These are phyloP conservation scores for Dinocampus coccinellae DNA, from an alignment of 2,888 invertebrate genomes.

Conservation along the genomic window DNA sequence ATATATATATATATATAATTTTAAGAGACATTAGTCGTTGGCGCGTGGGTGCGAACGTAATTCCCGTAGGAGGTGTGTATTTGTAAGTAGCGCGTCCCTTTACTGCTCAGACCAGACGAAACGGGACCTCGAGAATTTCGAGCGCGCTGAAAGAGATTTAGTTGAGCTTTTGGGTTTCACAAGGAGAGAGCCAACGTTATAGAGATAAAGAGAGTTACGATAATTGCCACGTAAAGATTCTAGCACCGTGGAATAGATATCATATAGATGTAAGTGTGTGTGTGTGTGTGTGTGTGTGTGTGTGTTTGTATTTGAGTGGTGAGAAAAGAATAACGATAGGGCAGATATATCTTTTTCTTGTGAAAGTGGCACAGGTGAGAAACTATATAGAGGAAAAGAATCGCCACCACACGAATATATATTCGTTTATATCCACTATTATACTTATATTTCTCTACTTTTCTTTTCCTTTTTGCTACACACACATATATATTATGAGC, in stretches of 20 bases:
- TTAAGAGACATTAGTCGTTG: slow-evolving; percentile 41
- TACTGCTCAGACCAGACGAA: background rate
- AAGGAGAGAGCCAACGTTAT: slow-evolving; percentile 10
- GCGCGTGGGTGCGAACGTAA: slow-evolving; percentile 45
- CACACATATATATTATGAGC: background rate
- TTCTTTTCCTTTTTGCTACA: too few relatives aligned
- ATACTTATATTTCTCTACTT: background rate
- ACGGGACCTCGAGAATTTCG: slow-evolving; percentile 6
- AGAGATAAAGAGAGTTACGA: slow-evolving; percentile 61
- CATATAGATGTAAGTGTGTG: background rate
- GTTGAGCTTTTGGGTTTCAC: slow-evolving; percentile 24
- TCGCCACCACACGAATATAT: background rate
- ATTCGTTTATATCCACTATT: background rate
- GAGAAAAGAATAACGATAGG: slow-evolving; percentile 13
- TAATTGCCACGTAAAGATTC: slow-evolving; percentile 54
- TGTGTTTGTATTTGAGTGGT: background rate
- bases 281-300: too few relatives aligned
- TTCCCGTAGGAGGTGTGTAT: slow-evolving; percentile 40
- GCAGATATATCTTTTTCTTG: slow-evolving; percentile 7
- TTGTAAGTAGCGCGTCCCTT: slow-evolving; percentile 23
- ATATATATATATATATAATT: background rate
- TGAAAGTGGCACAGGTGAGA: background rate
- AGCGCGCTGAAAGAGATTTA: slow-evolving; percentile 40
- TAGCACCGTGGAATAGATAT: slow-evolving; percentile 15
- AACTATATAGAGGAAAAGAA: slow-evolving; percentile 35